Base-by-base conservation (phyloP, 2,888 invertebrate species). In the Cheilosia vernalis region DNA sequence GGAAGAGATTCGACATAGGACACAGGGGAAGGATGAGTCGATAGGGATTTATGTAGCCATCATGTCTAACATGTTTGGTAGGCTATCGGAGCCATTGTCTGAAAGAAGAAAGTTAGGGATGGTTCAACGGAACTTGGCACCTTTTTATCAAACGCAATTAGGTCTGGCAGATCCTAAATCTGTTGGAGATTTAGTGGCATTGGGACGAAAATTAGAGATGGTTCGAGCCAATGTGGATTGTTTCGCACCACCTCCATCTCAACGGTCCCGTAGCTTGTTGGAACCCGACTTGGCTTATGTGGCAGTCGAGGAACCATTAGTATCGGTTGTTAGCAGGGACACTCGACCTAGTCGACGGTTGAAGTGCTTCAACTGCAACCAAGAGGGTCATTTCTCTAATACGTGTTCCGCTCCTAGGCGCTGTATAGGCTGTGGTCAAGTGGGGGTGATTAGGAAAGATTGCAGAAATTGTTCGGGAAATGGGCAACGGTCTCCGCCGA, bases 1-100 rank as follows among this genome's bases (percentile, higher is more conserved):
- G 6, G 56, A 73, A 1, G 63, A 64, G 17, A 73, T 72, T 4
- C 42, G 30, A 10, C 33, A 37, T 19, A 55, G 63, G 44, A 47
- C 24, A 4, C 63, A 70, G 4, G 60, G 70, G 13, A 56, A 56
- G 30, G 42, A 60, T 3, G 66, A 53, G 7, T n/a, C 53, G 0
- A 51, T 66, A 2, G 66, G 40, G 1, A 27, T 51, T 3, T 74
- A 74, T 5, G 37, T 64, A 1, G 53, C 64, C 4, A 53, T 24
- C 2, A 44, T 44, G 44, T n/a, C 4, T 24, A 67, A 53, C 13
- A 44, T 76, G 51, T 67, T 67, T 15, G 2, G 51, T 0, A 17
- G 74, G 1, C 19, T 74, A 2, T 40, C 66, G 4, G 51, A 74
- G 5, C 66, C 63, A 30, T 30, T 30, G 5, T 19, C 42, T 6